These are phyloP conservation scores for Gila robusta DNA, from an alignment of 2,797 vertebrate species.

Conservation along the genomic window DNA sequence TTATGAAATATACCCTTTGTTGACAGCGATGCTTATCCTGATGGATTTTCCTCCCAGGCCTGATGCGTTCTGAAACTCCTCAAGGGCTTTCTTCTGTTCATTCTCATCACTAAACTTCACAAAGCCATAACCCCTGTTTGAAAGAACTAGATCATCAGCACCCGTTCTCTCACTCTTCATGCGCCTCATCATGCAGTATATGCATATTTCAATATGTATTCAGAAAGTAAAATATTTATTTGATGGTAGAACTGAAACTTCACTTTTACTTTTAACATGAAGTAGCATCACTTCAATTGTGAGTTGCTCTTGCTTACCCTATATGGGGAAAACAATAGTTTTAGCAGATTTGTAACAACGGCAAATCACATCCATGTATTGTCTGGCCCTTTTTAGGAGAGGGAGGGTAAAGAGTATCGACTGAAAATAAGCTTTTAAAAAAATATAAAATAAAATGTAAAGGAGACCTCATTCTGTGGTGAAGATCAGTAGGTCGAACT, in stretches of 20 bases:
- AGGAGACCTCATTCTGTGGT: conserved; percentile 31
- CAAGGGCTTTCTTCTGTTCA: conserved; percentile 92
- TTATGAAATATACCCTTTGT: conserved; percentile 82
- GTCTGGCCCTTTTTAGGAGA: conserved; percentile 59
- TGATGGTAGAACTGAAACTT: conserved; percentile 88
- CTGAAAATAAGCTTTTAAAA: conserved; percentile 43
- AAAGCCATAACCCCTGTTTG: conserved; percentile 89
- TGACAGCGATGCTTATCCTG: conserved; percentile 89
- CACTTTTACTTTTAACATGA: conserved; percentile 91
- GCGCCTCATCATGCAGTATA: conserved; percentile 72
- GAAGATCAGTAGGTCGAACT: conserved; percentile 19
- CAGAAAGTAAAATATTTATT: conserved; percentile 80
- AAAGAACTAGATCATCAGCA: conserved; percentile 64
- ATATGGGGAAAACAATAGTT: conserved; percentile 90
- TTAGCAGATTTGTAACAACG: conserved; percentile 76
- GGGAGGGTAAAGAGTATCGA: conserved; percentile 50
- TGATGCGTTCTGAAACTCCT: conserved; percentile 91
- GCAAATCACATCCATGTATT: conserved; percentile 67
- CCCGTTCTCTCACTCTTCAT: conserved; percentile 26
- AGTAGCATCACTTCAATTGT: conserved; percentile 90
- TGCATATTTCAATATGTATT: conserved; percentile 71
- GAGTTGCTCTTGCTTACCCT: conserved; percentile 89
- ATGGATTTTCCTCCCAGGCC: conserved; percentile 89
- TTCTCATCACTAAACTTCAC: conserved; percentile 91
- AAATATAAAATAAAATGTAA: conserved; percentile 29